These are phyloP conservation scores for Phyllopteryx taeniolatus DNA, from an alignment of 2,113 vertebrate genomes.

Conservation along the genomic window DNA sequence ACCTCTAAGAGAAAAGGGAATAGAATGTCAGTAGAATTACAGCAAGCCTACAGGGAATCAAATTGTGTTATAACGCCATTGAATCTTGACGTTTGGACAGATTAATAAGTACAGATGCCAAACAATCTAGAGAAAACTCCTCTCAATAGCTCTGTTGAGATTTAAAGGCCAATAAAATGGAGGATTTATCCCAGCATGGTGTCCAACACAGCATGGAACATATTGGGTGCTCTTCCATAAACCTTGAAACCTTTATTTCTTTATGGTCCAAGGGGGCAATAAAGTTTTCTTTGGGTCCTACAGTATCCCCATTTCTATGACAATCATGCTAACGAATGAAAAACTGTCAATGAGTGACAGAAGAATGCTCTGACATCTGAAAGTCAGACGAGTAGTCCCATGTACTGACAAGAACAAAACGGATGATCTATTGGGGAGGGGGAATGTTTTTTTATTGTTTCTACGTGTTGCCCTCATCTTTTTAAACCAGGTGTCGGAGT, in stretches of 20 bases:
- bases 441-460: too few species aligned
- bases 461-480: too few species aligned
- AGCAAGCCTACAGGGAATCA: background rate
- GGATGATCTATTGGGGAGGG: background rate
- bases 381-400: constrained; percentile 33
- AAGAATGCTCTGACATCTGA: constrained; percentile 31
- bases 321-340: constrained; percentile 47
- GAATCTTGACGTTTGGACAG: background rate
- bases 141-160: background rate
- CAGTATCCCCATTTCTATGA: constrained; percentile 43
- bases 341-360: constrained; percentile 46
- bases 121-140: background rate
- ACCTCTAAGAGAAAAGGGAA: background rate
- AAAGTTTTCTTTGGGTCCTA: constrained; percentile 50
- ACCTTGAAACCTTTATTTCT: constrained; percentile 40
- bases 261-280: constrained; percentile 50
- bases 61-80: background rate
- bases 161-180: constrained; percentile 15
- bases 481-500: too few species aligned
- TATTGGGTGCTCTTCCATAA: constrained; percentile 25
- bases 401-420: constrained; percentile 35
- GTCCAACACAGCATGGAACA: constrained; percentile 28
- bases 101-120: background rate
- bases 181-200: constrained; percentile 23
- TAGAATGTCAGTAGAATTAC: background rate